These are phyloP conservation scores for Brachypodius melanocephalos DNA, from an alignment of 2,113 vertebrate species.

Conservation along the genomic window DNA sequence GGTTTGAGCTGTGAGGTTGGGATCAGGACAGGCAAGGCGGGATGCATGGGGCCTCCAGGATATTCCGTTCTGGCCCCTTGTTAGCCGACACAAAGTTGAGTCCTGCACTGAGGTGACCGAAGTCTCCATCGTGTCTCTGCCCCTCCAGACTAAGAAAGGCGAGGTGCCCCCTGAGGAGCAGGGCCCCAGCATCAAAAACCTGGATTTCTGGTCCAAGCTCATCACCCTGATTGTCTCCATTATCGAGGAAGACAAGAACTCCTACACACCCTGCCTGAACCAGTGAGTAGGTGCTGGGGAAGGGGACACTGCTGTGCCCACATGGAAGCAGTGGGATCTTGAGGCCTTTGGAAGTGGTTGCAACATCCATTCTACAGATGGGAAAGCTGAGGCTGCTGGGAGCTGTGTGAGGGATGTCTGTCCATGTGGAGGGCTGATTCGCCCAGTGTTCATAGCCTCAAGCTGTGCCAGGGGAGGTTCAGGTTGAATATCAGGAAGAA, in stretches of 20 bases:
- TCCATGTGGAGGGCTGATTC: not conserved
- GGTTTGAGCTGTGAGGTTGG: not conserved
- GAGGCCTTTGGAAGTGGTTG: not conserved
- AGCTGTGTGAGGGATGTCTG: not conserved
- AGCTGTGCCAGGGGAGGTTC: not conserved
- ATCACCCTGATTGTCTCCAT: slow-evolving; percentile 99
- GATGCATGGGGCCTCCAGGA: not conserved
- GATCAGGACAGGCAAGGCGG: not conserved
- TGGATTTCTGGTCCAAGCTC: slow-evolving; percentile 99
- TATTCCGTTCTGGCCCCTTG: not conserved
- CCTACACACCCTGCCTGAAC: slow-evolving; percentile 96
- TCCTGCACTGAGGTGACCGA: not conserved
- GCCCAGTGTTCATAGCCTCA: not conserved
- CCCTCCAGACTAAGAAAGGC: slow-evolving; percentile 86
- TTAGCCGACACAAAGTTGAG: fast-evolving
- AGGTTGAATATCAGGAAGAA: not conserved
- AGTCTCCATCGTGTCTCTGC: not conserved
- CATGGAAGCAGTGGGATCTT: fast-evolving
- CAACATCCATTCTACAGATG: not conserved
- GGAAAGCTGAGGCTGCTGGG: not conserved
- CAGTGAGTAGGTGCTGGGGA: slow-evolving; percentile 80
- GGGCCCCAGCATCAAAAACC: slow-evolving; percentile 97
- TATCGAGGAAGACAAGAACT: slow-evolving; percentile 98
- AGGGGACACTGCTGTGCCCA: not conserved
- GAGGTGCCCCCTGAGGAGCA: slow-evolving; percentile 94